A percentile compares a stretch with the other conserved stretches of the same genome.
phyloP scores from a whole-genome alignment of 2,888 invertebrate species.

The Heteropelma amictum region DNA sequence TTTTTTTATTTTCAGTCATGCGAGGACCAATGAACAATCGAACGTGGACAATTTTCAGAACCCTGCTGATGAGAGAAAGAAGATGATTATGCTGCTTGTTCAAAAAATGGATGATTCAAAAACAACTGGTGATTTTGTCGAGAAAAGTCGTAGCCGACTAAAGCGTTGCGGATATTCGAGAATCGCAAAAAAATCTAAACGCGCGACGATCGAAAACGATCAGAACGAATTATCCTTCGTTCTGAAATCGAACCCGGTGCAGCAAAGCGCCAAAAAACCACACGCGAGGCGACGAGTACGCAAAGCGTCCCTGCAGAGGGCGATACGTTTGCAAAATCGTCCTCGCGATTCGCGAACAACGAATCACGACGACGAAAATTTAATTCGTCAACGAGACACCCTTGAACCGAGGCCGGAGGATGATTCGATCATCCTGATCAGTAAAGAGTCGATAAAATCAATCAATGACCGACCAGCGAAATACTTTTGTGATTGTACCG shows the following conservation, averaged over 20 bases:
- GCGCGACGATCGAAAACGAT: background rate
- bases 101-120: conserved; percentile 27
- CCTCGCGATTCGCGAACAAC: background rate
- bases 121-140: no score
- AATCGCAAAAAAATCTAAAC: conserved; percentile 15
- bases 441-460: conserved; percentile 3
- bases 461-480: conserved; percentile 49
- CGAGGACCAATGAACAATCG: background rate
- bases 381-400: background rate
- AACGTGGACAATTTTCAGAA: background rate
- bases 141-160: no score
- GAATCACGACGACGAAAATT: conserved; percentile 16
- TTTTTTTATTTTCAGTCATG: conserved; percentile 48
- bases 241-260: background rate
- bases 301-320: background rate
- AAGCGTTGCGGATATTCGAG: conserved; percentile 58
- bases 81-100: conserved; percentile 45
- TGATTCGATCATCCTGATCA: background rate
- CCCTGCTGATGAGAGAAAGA: conserved; percentile 32
- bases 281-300: background rate
- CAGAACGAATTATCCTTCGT: background rate
- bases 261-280: background rate
- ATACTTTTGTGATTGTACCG: conserved; percentile 64
- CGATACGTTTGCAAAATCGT: background rate
- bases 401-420: background rate